These are phyloP conservation scores for Psephotus haematonotus DNA, from an alignment of 2,113 vertebrate species.

Conservation along the genomic window DNA sequence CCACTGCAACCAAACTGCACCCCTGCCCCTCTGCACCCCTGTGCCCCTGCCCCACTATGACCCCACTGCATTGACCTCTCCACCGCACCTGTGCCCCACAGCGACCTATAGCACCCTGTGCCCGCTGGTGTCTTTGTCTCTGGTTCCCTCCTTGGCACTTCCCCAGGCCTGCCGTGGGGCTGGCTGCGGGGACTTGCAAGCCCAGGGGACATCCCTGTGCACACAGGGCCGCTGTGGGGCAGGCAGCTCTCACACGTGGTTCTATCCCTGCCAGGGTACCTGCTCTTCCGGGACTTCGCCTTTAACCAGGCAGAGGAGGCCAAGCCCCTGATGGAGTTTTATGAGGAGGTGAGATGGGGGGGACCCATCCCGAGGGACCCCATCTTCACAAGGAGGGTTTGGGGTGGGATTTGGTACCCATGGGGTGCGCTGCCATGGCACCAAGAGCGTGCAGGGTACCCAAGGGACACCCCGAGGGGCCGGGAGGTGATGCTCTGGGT, in stretches of 20 bases:
- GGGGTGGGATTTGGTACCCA: neutral
- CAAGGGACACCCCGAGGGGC: rapidly evolving
- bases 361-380: neutral
- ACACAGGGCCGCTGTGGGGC: neutral
- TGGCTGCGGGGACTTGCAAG: neutral
- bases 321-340: constrained; percentile 78
- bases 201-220: neutral
- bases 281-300: constrained; percentile 79
- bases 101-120: rapidly evolving
- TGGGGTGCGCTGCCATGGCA: rapidly evolving
- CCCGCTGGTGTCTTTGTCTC: neutral
- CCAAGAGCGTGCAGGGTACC: neutral
- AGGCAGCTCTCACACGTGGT: rapidly evolving
- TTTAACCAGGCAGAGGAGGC: constrained; percentile 78
- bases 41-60: neutral
- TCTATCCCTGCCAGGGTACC: constrained; percentile 64
- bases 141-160: neutral
- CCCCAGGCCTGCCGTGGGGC: neutral
- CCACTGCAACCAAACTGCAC: no score
- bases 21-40: neutral
- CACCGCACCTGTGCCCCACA: rapidly evolving
- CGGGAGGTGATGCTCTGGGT: neutral
- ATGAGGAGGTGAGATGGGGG: constrained; percentile 71
- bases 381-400: rapidly evolving
- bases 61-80: neutral